Evolutionary conservation across 2,113 vertebrate species (phyloP).

Genomic region (Elgaria multicarinata): DNA sequence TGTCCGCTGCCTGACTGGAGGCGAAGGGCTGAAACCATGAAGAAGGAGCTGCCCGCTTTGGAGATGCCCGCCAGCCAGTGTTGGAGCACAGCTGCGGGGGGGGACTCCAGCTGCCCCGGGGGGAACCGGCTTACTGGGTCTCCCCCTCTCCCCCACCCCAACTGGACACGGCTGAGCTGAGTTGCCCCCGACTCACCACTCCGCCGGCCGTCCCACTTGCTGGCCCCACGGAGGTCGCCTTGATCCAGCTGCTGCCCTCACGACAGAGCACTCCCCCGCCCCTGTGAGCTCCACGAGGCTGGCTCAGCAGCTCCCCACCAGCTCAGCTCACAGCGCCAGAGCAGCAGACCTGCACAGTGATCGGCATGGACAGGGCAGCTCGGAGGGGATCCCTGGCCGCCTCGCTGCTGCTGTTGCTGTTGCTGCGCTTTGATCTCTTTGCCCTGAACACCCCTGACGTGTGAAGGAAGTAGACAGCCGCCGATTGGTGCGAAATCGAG

Average conservation of each 20-base stretch:
- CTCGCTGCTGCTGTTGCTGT: not conserved
- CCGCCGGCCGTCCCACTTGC: not conserved
- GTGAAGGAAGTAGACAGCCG: too few species aligned
- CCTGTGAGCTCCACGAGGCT: conserved; percentile 38
- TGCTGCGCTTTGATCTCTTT: too few species aligned
- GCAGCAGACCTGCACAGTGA: conserved; percentile 49
- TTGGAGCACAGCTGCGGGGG: conserved; percentile 49
- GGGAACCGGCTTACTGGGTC: conserved; percentile 12
- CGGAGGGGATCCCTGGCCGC: conserved; percentile 74
- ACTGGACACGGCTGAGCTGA: not conserved
- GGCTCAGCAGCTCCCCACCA: conserved; percentile 14
- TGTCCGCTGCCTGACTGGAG: conserved; percentile 62
- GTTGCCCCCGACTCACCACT: conserved; percentile 46
- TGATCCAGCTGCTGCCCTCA: conserved; percentile 72
- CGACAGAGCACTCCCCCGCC: conserved; percentile 57
- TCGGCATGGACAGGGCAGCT: conserved; percentile 77
- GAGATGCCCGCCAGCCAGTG: conserved; percentile 62
- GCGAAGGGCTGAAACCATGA: conserved; percentile 64
- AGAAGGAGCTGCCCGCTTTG: conserved; percentile 58
- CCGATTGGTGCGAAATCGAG: too few species aligned
- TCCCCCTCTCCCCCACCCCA: not conserved
- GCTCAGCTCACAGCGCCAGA: conserved; percentile 13
- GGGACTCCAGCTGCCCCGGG: conserved; percentile 23
- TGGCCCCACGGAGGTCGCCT: conserved; percentile 42
- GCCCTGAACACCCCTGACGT: too few species aligned